phyloP scores from a whole-genome alignment of 2,888 invertebrate species.

The Cryptocheilus praepositus region DNA sequence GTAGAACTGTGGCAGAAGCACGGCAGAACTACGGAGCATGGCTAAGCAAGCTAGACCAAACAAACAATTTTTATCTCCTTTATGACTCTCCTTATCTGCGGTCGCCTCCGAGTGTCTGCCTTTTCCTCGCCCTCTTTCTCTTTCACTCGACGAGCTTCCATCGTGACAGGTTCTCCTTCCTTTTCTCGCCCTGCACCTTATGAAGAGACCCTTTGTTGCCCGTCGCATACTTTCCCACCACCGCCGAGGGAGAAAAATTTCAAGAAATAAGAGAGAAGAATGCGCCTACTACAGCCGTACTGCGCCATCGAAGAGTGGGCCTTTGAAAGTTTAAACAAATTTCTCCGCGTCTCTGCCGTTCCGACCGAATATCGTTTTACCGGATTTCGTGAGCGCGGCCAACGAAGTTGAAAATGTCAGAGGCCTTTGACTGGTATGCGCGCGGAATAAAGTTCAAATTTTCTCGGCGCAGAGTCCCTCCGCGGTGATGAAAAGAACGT shows the following conservation, averaged over 20 bases:
- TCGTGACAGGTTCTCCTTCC: conserved; percentile 6
- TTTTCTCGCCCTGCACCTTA: conserved; percentile 41
- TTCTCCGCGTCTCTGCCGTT: conserved; percentile 20
- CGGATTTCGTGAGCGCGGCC: conserved; percentile 24
- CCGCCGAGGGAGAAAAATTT: conserved; percentile 1
- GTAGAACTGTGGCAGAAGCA: background rate
- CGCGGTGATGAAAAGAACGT: conserved; percentile 10
- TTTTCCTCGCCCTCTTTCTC: conserved; percentile 32
- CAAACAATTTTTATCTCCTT: conserved; percentile 63
- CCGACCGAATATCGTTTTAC: conserved; percentile 44
- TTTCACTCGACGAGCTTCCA: conserved; percentile 33
- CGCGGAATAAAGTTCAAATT: conserved; percentile 26
- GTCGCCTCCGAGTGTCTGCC: conserved; percentile 37
- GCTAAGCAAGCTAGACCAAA: conserved; percentile 48
- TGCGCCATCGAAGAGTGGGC: conserved; percentile 1
- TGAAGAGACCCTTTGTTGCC: conserved; percentile 32
- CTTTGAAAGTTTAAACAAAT: conserved; percentile 50
- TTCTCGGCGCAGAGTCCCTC: conserved; percentile 11
- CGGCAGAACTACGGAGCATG: too few relatives aligned
- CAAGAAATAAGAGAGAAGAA: conserved; percentile 4
- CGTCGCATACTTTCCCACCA: conserved; percentile 28
- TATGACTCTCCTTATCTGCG: conserved; percentile 55
- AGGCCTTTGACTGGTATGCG: conserved; percentile 13
- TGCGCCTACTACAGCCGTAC: background rate
- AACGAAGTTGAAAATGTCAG: conserved; percentile 27